These are phyloP conservation scores for Megathymus violae DNA, from an alignment of 1,140 invertebrate species.

Conservation along the genomic window DNA sequence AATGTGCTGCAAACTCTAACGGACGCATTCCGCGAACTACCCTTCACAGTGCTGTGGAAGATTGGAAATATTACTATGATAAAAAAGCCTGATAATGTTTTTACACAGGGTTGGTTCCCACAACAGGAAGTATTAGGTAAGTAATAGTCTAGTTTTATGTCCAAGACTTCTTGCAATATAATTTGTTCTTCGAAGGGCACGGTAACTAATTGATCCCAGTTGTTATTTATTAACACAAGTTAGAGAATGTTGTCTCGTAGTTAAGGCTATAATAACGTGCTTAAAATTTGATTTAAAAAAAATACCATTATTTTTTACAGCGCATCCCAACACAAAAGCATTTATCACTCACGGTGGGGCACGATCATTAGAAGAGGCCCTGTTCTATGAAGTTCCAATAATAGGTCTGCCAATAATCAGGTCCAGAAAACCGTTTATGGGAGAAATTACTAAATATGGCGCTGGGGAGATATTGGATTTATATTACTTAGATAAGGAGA, in stretches of 20 bases:
- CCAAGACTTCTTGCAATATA: too few relatives aligned
- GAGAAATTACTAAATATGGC: slow-evolving; percentile 62
- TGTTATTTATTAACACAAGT: too few relatives aligned
- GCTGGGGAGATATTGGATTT: slow-evolving; percentile 69
- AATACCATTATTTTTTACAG: slow-evolving; percentile 57
- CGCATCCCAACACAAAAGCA: slow-evolving; percentile 86
- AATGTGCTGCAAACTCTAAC: slow-evolving; percentile 68
- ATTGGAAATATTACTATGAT: slow-evolving; percentile 79
- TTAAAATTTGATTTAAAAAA: slow-evolving; percentile 7
- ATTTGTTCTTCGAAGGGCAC: too few relatives aligned
- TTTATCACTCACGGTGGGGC: slow-evolving; percentile 90
- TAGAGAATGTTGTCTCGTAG: too few relatives aligned
- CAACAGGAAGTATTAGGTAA: slow-evolving; percentile 86
- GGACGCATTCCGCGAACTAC: slow-evolving; percentile 80
- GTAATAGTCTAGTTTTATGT: slow-evolving; percentile 18
- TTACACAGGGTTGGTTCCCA: slow-evolving; percentile 83
- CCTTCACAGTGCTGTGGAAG: slow-evolving; percentile 85
- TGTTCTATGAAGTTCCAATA: slow-evolving; percentile 88
- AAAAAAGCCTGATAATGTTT: slow-evolving; percentile 81
- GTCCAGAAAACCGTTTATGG: slow-evolving; percentile 64
- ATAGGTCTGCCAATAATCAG: slow-evolving; percentile 88
- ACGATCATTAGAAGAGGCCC: slow-evolving; percentile 88
- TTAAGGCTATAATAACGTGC: not conserved
- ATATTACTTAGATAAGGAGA: slow-evolving; percentile 66
- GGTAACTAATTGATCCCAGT: too few relatives aligned